These are phyloP conservation scores for Hippocampus abdominalis DNA, from an alignment of 2,113 vertebrate genomes.

Conservation along the genomic window DNA sequence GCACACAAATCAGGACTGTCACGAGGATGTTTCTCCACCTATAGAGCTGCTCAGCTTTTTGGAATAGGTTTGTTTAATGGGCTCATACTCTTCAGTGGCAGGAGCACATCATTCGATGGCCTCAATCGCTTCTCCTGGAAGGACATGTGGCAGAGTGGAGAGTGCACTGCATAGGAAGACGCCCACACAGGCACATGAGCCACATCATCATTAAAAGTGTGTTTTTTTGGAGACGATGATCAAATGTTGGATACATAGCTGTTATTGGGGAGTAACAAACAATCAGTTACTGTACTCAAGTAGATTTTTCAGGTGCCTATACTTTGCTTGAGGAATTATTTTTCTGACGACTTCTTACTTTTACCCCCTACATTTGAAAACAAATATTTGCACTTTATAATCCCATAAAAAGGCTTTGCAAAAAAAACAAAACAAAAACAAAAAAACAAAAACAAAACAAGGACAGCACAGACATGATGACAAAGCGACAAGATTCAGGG, in stretches of 20 bases:
- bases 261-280: not conserved
- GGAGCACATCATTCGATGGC: conserved; percentile 34
- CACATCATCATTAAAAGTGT: conserved; percentile 60
- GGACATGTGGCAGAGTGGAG: conserved; percentile 42
- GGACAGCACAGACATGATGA: no score
- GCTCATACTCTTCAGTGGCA: conserved; percentile 21
- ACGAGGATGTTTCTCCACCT: conserved; percentile 12
- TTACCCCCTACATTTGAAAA: not conserved
- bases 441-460: no score
- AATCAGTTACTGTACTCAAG: not conserved
- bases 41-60: conserved; percentile 19
- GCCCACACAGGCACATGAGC: conserved; percentile 64
- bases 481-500: no score
- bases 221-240: conserved; percentile 38
- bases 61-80: conserved; percentile 3
- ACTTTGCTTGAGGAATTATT: not conserved
- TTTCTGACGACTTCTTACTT: not conserved
- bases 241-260: conserved; percentile 22
- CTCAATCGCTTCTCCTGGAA: conserved; percentile 53
- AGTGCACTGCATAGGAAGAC: conserved; percentile 60
- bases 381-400: not conserved
- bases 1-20: conserved; percentile 28
- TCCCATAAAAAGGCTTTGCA: no score
- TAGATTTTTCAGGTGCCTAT: not conserved
- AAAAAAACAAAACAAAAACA: no score